Evolutionary conservation across 2,888 invertebrate species (phyloP), one percentile per base, ranked within the genome.

Genomic region (Agrypnus murinus): DNA sequence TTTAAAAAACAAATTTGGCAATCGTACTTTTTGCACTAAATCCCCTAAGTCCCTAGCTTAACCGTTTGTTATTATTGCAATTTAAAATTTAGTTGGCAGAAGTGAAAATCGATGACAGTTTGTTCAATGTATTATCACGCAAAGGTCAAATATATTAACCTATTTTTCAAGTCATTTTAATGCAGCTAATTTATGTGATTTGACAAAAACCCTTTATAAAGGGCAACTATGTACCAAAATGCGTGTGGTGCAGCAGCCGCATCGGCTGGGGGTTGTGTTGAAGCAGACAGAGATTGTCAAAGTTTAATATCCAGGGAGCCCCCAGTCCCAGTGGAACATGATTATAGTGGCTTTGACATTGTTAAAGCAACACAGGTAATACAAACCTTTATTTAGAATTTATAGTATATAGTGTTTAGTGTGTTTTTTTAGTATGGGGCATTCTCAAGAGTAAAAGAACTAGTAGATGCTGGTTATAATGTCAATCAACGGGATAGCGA

Each of bases 401-500:
- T 25, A 25, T 25, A 25, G 25, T 25, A 25, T 25, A 25, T 25
- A 25, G 25, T 25, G 2, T 25, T 25, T 25, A 25, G 25, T 25
- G 25, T 25, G 25, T 34, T 62, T 72, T 80, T 84, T 62, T 78
- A 91, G 90, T 98, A 97, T 87, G 99, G 99, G 0, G 94, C 96
- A 5, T 90, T 95, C 82, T 91, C 91, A 81, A 88, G 93, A 86
- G 91, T 93, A 82, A 89, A 94, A 77, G 95, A 98, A 85, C 88
- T 99, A 32, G 90, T 99, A 3, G 97, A 98, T 81, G 92, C 92
- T 40, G 98, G 98, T 1, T 94, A 93, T 87, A 95, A 98, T 87
- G 96, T 98, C 10, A 98, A 98, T 86, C 92, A 95, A 82, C 93
- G 96, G 50, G 99, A 99, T 85, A 89, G 90, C 76, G 99, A 99